phyloP scores from a whole-genome alignment of 2,888 invertebrate genomes.

The Cantharis nigra region DNA sequence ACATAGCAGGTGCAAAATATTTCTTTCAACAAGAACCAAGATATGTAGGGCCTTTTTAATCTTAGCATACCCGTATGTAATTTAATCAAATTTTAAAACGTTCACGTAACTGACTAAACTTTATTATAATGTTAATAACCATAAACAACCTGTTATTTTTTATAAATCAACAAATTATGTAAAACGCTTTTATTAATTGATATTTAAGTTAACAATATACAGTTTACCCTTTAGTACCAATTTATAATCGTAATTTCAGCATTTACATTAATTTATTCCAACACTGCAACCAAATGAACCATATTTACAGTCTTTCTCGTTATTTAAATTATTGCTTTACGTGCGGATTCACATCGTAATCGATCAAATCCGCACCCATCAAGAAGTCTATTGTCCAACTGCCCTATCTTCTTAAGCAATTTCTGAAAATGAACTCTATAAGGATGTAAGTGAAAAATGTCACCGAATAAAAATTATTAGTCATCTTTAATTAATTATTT shows the following conservation, averaged over 20 bases:
- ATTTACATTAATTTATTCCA: not conserved
- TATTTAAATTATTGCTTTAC: not conserved
- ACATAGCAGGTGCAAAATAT: constrained; percentile 39
- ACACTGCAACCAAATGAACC: not conserved
- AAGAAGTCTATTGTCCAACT: too few species aligned
- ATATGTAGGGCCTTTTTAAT: constrained; percentile 20
- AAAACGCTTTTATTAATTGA: not conserved
- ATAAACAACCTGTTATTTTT: not conserved
- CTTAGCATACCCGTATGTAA: constrained; percentile 25
- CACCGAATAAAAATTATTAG: not conserved
- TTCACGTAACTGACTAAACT: not conserved
- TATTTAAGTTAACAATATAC: not conserved
- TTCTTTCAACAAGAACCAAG: constrained; percentile 17
- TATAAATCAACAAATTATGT: not conserved
- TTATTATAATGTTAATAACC: not conserved
- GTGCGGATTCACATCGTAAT: not conserved
- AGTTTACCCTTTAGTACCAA: not conserved
- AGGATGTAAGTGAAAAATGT: not conserved
- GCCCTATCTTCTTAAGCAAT: too few species aligned
- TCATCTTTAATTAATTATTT: not conserved
- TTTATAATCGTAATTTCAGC: not conserved
- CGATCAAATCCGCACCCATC: too few species aligned
- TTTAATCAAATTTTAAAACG: constrained; percentile 5
- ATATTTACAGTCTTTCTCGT: not conserved
- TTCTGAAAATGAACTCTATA: too few species aligned